phyloP scores from a whole-genome alignment of 1,140 invertebrate genomes.

The Euura lappo region DNA sequence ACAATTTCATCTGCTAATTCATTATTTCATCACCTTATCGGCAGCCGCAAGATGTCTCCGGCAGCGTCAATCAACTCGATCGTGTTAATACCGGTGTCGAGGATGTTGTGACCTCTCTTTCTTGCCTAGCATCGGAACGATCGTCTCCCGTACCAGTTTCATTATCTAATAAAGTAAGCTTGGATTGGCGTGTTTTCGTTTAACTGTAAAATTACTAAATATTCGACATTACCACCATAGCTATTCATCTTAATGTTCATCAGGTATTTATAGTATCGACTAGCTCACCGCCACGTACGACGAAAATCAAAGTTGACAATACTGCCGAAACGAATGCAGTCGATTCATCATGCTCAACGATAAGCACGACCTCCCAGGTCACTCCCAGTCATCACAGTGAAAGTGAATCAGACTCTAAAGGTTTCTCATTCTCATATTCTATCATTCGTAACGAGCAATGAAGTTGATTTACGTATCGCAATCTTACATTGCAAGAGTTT shows the following conservation, averaged over 20 bases:
- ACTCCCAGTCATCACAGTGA: constrained; percentile 33
- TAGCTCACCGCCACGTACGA: constrained; percentile 22
- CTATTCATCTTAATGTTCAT: not conserved
- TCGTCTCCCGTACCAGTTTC: constrained; percentile 24
- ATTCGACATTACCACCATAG: not conserved
- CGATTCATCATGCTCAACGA: constrained; percentile 19
- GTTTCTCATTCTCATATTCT: constrained; percentile 22
- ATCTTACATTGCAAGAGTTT: no score
- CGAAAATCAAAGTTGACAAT: constrained; percentile 27
- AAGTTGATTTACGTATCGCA: no score
- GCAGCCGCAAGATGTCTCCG: not conserved
- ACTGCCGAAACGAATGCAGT: constrained; percentile 24
- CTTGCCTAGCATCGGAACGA: constrained; percentile 22
- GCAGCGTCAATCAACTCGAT: not conserved
- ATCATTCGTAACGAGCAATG: no score
- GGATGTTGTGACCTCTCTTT: not conserved
- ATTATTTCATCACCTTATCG: not conserved
- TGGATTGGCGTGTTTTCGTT: not conserved
- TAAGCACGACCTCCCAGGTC: constrained; percentile 29
- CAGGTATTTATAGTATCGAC: constrained; percentile 36
- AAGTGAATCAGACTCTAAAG: constrained; percentile 25
- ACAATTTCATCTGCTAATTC: no score
- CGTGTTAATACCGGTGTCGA: not conserved
- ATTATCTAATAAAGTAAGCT: constrained; percentile 35
- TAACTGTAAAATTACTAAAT: constrained; percentile 8